Evolutionary conservation across 2,113 vertebrate genomes (phyloP).

Genomic region (Nestor notabilis): DNA sequence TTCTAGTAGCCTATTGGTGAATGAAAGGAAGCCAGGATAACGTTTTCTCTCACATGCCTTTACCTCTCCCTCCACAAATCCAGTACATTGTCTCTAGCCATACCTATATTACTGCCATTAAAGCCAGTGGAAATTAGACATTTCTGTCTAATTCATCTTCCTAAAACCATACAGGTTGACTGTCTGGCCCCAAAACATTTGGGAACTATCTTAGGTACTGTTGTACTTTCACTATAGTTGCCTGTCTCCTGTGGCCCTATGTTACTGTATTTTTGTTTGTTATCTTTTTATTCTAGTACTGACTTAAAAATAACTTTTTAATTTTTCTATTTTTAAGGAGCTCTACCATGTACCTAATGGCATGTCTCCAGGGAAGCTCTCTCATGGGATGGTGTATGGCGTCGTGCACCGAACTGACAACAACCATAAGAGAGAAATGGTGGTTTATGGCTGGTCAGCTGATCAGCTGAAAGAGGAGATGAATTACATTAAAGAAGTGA

Average conservation of each 20-base stretch:
- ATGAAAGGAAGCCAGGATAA: neutral
- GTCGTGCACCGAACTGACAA: slow-evolving; percentile 85
- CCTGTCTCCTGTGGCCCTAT: neutral
- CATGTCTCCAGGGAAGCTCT: slow-evolving; percentile 71
- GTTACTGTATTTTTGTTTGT: neutral
- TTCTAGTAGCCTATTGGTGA: neutral
- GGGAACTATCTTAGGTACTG: neutral
- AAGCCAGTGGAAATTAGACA: neutral
- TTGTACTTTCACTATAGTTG: neutral
- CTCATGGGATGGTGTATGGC: slow-evolving; percentile 86
- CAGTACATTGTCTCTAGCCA: neutral
- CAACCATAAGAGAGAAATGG: slow-evolving; percentile 90
- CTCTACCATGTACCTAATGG: slow-evolving; percentile 81
- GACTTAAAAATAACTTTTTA: neutral
- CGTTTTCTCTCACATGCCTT: neutral
- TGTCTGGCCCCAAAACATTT: neutral
- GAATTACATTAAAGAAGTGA: slow-evolving; percentile 96
- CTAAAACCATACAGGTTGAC: neutral
- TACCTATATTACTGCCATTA: neutral
- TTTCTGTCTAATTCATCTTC: neutral
- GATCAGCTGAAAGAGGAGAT: slow-evolving; percentile 94
- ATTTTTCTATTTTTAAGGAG: slow-evolving; percentile 66
- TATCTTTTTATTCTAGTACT: neutral
- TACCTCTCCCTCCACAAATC: neutral
- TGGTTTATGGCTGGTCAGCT: slow-evolving; percentile 91